Conservation (phyloP, 2,113 vertebrate genomes). For the Takifugu flavidus region DNA sequence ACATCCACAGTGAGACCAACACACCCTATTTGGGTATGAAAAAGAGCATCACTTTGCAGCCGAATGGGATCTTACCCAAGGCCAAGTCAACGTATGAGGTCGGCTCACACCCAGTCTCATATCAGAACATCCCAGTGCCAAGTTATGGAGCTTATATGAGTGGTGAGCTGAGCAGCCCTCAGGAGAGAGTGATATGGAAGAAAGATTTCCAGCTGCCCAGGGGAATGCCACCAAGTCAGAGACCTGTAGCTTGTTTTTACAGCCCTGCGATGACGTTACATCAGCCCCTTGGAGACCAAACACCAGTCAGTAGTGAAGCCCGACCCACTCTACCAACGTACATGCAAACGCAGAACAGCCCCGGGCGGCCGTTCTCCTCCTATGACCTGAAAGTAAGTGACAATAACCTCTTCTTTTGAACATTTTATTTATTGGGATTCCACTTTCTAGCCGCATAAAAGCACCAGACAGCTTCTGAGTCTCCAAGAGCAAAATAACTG, state of each 20-base stretch:
- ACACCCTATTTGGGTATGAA: conserved; percentile 84
- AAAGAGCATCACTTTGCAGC: conserved; percentile 75
- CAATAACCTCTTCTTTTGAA: too few relatives aligned
- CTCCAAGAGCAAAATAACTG: too few relatives aligned
- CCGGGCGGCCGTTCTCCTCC: conserved; percentile 76
- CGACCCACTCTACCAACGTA: conserved; percentile 58
- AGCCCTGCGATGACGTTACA: conserved; percentile 73
- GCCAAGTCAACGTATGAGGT: conserved; percentile 87
- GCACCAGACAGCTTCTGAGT: too few relatives aligned
- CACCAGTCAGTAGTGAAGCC: conserved; percentile 46
- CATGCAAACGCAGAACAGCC: conserved; percentile 73
- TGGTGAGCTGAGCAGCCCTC: conserved; percentile 67
- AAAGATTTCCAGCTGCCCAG: conserved; percentile 72
- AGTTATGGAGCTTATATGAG: conserved; percentile 53
- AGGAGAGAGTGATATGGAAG: conserved; percentile 73
- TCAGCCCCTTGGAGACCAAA: conserved; percentile 65
- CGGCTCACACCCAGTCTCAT: conserved; percentile 41
- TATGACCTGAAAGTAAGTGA: conserved; percentile 78
- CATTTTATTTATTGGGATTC: too few relatives aligned
- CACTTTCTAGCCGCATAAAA: too few relatives aligned
- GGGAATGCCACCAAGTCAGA: conserved; percentile 72
- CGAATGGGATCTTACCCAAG: conserved; percentile 85
- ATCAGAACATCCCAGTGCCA: conserved; percentile 52
- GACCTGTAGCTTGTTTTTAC: conserved; percentile 82
- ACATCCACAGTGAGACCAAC: conserved; percentile 80